These are phyloP conservation scores for Zaprionus tsacasi DNA, from an alignment of 1,140 invertebrate genomes.

Conservation along the genomic window DNA sequence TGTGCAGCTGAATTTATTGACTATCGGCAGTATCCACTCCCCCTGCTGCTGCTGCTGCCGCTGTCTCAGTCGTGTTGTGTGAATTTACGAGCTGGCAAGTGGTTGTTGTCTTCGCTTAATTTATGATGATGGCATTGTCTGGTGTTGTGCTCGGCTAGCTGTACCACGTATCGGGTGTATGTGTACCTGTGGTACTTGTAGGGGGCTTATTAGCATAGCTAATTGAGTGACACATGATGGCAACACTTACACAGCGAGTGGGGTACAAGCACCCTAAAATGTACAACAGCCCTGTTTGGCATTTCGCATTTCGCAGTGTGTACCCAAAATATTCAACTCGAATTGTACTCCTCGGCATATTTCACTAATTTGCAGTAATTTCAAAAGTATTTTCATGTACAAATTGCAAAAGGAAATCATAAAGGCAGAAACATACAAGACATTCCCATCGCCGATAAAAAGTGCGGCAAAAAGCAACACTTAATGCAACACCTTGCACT, in stretches of 20 bases:
- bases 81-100: conserved; percentile 63
- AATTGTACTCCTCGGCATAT: not conserved
- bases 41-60: conserved; percentile 23
- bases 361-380: conserved; percentile 24
- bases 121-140: conserved; percentile 61
- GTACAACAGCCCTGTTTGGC: not conserved
- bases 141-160: conserved; percentile 2
- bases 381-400: conserved; percentile 17
- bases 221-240: conserved; percentile 65
- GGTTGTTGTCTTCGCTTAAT: conserved; percentile 52
- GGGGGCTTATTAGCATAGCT: conserved; percentile 68
- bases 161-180: not conserved
- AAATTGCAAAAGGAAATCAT: conserved; percentile 36
- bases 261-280: not conserved
- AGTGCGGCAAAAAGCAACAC: conserved; percentile 42
- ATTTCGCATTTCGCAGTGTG: not conserved
- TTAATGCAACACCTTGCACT: conserved; percentile 41
- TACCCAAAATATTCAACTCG: not conserved
- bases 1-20: conserved; percentile 66
- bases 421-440: conserved; percentile 24
- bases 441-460: conserved; percentile 30
- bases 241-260: not conserved
- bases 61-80: conserved; percentile 40
- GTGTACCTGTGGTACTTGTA: conserved; percentile 3
- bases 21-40: conserved; percentile 14